These are phyloP conservation scores for Miichthys miiuy DNA, from an alignment of 2,797 vertebrate species.

Conservation along the genomic window DNA sequence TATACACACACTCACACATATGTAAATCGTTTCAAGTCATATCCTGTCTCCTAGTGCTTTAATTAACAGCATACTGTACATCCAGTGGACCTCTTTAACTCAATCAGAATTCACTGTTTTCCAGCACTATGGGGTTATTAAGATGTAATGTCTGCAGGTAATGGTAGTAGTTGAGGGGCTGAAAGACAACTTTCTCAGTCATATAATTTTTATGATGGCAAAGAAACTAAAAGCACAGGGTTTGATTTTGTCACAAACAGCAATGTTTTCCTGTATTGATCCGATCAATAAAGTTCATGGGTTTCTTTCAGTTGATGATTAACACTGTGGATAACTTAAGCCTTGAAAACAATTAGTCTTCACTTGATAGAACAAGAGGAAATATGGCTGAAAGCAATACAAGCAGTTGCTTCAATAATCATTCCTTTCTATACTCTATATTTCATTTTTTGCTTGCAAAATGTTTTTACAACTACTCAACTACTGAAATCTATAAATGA, in stretches of 20 bases:
- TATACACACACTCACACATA: slow-evolving; percentile 13
- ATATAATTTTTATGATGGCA: slow-evolving; percentile 25
- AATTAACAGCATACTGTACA: slow-evolving; percentile 23
- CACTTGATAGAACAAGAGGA: slow-evolving; percentile 15
- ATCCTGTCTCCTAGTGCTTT: slow-evolving; percentile 19
- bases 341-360: slow-evolving; percentile 17
- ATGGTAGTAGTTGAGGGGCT: not conserved
- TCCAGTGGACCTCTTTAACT: slow-evolving; percentile 8
- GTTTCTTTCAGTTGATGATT: slow-evolving; percentile 26
- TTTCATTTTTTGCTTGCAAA: slow-evolving; percentile 16
- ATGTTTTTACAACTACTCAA: slow-evolving; percentile 1
- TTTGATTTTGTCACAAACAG: slow-evolving; percentile 39
- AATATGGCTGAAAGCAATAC: slow-evolving; percentile 18
- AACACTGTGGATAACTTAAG: slow-evolving; percentile 27
- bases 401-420: slow-evolving; percentile 19
- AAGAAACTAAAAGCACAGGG: slow-evolving; percentile 6
- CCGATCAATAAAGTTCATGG: slow-evolving; percentile 20
- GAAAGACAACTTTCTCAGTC: slow-evolving; percentile 29
- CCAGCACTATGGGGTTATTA: slow-evolving; percentile 34
- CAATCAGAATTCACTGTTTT: slow-evolving; percentile 33
- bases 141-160: slow-evolving; percentile 15
- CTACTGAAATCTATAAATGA: slow-evolving; percentile 19
- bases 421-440: slow-evolving; percentile 10
- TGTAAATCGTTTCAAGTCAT: slow-evolving; percentile 42
- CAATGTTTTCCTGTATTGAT: slow-evolving; percentile 42